These are phyloP conservation scores for Pelusios castaneus DNA, from an alignment of 2,113 vertebrate species.

Conservation along the genomic window DNA sequence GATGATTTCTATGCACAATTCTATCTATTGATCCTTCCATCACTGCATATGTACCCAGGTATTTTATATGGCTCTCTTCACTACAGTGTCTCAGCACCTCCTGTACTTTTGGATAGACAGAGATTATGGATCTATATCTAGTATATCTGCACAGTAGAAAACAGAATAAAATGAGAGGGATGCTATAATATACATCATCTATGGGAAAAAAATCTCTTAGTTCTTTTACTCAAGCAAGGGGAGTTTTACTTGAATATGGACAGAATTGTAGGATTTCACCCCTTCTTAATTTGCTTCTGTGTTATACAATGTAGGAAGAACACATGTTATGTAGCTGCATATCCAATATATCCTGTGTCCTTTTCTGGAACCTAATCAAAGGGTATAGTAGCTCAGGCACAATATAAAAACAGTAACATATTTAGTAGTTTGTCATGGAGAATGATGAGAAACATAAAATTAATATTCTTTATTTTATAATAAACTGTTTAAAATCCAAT, in stretches of 20 bases:
- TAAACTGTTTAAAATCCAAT: not conserved
- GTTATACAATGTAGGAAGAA: not conserved
- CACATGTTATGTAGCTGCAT: not conserved
- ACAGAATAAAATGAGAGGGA: not conserved
- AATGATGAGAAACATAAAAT: not conserved
- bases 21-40: not conserved
- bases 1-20: not conserved
- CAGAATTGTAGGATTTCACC: not conserved
- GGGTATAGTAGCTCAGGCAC: not conserved
- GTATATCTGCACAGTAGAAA: not conserved
- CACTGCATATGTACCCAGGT: not conserved
- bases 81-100: not conserved
- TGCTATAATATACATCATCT: not conserved
- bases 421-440: not conserved
- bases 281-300: no score
- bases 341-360: not conserved
- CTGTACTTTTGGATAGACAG: not conserved
- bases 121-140: not conserved
- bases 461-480: not conserved
- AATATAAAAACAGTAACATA: not conserved
- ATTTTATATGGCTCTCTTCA: not conserved
- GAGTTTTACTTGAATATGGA: not conserved
- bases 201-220: accelerated
- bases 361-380: not conserved
- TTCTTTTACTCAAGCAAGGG: not conserved